A percentile compares a stretch with the other conserved stretches of the same genome.
phyloP scores from a whole-genome alignment of 1,140 invertebrate genomes.

The Colletes gigas region DNA sequence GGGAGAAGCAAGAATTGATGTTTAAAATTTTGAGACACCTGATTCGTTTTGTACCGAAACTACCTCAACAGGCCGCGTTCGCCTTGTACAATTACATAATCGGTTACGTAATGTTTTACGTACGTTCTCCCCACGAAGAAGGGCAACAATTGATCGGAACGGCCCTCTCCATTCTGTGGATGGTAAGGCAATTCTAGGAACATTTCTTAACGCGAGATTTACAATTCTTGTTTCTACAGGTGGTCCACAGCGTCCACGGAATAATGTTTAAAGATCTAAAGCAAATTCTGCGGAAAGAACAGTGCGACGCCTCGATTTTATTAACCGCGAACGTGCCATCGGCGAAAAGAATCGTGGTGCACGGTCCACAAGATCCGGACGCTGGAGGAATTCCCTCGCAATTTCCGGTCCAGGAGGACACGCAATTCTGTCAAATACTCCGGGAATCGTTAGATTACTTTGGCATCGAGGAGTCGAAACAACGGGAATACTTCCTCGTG shows the following conservation, averaged over 20 bases:
- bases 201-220: background rate
- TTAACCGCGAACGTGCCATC: slow-evolving; percentile 99
- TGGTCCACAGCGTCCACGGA: slow-evolving; percentile 97
- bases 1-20: slow-evolving; percentile 97
- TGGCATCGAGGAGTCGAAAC: slow-evolving; percentile 94
- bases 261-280: slow-evolving; percentile 99
- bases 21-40: slow-evolving; percentile 96
- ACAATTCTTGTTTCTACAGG: slow-evolving; percentile 79
- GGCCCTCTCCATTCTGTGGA: slow-evolving; percentile 97
- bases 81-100: slow-evolving; percentile 99
- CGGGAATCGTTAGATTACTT: slow-evolving; percentile 98
- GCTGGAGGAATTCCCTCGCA: slow-evolving; percentile 98
- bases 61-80: slow-evolving; percentile 98
- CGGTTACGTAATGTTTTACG: slow-evolving; percentile 99
- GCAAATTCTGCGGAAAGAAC: slow-evolving; percentile 98
- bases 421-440: slow-evolving; percentile 97
- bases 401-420: slow-evolving; percentile 99
- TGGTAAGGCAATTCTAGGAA: slow-evolving; percentile 83
- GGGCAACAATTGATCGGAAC: slow-evolving; percentile 96
- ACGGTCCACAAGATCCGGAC: slow-evolving; percentile 94
- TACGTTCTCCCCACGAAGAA: slow-evolving; percentile 95
- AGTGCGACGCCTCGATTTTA: slow-evolving; percentile 98
- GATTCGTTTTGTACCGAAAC: slow-evolving; percentile 94
- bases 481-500: slow-evolving; percentile 95
- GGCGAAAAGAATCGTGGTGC: slow-evolving; percentile 99